Evolutionary conservation across 2,888 invertebrate genomes (phyloP).

Genomic region (Cheilosia grossa): DNA sequence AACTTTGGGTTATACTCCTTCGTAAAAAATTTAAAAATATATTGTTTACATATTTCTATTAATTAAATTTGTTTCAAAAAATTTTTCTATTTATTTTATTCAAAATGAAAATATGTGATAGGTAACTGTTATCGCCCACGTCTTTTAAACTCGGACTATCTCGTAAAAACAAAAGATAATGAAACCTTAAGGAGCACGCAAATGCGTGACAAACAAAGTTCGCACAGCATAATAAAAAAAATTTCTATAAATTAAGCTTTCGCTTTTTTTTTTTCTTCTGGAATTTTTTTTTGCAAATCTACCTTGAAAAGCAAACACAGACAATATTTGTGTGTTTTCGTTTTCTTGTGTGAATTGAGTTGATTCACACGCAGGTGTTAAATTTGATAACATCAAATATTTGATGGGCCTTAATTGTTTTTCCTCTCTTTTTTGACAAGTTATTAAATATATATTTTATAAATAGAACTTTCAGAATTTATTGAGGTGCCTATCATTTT

Average conservation of each 20-base stretch:
- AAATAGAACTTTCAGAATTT: background rate
- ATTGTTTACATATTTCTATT: background rate
- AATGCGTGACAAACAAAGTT: slow-evolving; percentile 21
- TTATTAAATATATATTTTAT: background rate
- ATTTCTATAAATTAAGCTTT: slow-evolving; percentile 12
- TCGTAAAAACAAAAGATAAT: background rate
- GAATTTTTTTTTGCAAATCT: slow-evolving; percentile 1
- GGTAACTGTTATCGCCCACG: background rate
- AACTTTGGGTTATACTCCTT: slow-evolving; percentile 22
- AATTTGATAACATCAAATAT: slow-evolving; percentile 31
- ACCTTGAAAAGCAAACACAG: slow-evolving; percentile 10
- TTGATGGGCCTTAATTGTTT: slow-evolving; percentile 7
- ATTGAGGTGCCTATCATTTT: background rate
- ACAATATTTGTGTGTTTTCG: slow-evolving; percentile 1
- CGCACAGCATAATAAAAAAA: slow-evolving; percentile 12
- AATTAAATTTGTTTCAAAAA: background rate
- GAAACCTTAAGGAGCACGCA: slow-evolving; percentile 1
- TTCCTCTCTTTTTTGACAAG: background rate
- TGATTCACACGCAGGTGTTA: slow-evolving; percentile 50
- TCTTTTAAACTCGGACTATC: background rate
- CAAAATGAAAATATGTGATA: background rate
- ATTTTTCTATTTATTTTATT: background rate
- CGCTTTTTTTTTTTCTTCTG: slow-evolving; percentile 20
- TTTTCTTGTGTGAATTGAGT: slow-evolving; percentile 18
- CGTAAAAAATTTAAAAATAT: slow-evolving; percentile 37